Base-by-base conservation (phyloP, 2,888 invertebrate species). In the Cistogaster globosa region DNA sequence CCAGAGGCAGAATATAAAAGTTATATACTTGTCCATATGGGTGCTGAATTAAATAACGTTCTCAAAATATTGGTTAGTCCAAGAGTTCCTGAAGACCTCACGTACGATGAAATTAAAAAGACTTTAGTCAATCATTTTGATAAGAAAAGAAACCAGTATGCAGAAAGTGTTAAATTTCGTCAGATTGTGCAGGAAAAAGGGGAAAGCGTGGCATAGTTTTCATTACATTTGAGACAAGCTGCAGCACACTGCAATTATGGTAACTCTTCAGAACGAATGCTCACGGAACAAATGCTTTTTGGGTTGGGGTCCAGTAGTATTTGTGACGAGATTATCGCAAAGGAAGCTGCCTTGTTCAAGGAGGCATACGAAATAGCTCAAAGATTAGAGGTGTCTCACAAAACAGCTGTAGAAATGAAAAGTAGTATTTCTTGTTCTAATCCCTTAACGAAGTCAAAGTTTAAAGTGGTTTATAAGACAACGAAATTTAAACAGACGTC, bases 241-340 rank as follows among this genome's bases (percentile, higher is more conserved):
- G 55, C 79, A n/a, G 16, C 65, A 14, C 16, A 63, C 42, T 69
- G 78, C 45, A 55, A 78, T 14, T 78, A 55, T 48, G 63, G 57
- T 0, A 57, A n/a, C 7, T 80, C 48, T 42, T 42, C 86, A 38
- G 83, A 86, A 42, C 63, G 86, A 1, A 86, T 87, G 86, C 67
- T 87, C 12, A 81, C 75, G 14, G 86, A 85, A 72, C 85, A 87
- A 62, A 20, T 87, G 11, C 51, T 85, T 18, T 82, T 67, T 26
- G 85, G 87, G 4, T 36, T 87, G 16, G 81, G 84, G 42, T 69
- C 68, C 5, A 76, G 76, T 22, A 38, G n/a, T 20, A 79, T 85
- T 18, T 86, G 85, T 38, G 81, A 87, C 22, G 84, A 79, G 42
- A 74, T 86, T 22, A 86, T 83, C 5, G 81, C 80, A 26, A 83